Conservation (phyloP, 2,888 invertebrate species). For the Mimas tiliae region DNA sequence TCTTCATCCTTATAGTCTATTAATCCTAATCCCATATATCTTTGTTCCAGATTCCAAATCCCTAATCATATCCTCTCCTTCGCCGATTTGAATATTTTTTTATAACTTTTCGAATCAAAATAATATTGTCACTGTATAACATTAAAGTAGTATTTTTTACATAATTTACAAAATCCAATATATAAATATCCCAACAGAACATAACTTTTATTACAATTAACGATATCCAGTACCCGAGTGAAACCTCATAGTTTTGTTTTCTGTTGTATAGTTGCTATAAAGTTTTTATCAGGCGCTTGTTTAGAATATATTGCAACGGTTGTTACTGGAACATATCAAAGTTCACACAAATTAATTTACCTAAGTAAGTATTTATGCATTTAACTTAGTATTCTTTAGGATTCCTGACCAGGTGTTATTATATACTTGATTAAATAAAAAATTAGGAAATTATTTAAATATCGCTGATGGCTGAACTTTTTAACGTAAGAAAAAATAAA, state of each 20-base stretch:
- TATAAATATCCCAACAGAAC: neutral
- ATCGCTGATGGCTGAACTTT: no score
- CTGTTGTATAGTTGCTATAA: neutral
- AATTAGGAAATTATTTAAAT: no score
- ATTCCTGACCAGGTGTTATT: no score
- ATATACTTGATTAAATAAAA: no score
- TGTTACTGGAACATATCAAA: no score
- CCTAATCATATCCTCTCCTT: neutral
- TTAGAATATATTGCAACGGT: neutral
- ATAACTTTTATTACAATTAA: neutral
- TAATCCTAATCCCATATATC: conserved; percentile 26
- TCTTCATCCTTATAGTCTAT: neutral
- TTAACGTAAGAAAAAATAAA: no score
- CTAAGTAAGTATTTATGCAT: no score
- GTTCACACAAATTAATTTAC: no score
- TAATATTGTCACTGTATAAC: neutral
- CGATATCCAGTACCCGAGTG: neutral
- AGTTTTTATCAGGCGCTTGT: neutral
- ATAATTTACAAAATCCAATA: neutral
- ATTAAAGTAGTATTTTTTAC: neutral
- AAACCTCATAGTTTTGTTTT: neutral
- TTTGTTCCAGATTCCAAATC: conserved; percentile 36
- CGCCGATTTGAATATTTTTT: neutral
- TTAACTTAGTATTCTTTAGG: no score
- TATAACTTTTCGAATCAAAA: neutral